Conservation (phyloP, 2,888 invertebrate species). For the Phengaris alcon region DNA sequence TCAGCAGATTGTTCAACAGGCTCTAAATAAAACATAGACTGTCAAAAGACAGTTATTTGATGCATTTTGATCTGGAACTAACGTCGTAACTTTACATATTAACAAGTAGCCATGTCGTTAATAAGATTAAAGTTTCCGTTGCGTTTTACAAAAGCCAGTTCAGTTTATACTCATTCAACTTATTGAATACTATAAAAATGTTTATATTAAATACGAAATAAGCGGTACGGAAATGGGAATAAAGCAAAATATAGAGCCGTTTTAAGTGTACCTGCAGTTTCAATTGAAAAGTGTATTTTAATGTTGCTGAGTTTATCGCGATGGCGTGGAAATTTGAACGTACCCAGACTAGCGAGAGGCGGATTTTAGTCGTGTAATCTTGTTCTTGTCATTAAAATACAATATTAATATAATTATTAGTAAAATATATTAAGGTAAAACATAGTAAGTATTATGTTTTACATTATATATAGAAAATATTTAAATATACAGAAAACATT, state of each 20-base stretch:
- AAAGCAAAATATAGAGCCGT: constrained; percentile 23
- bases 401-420: too few relatives aligned
- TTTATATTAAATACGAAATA: constrained; percentile 22
- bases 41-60: background rate
- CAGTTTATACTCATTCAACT: background rate
- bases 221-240: constrained; percentile 15
- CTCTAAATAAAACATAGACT: too few relatives aligned
- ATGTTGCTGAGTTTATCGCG: constrained; percentile 19
- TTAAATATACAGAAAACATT: too few relatives aligned
- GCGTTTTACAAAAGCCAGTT: background rate
- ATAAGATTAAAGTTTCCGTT: constrained; percentile 3
- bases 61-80: background rate
- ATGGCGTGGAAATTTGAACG: background rate
- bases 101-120: background rate
- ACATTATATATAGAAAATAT: too few relatives aligned
- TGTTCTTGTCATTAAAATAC: background rate
- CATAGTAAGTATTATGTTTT: too few relatives aligned
- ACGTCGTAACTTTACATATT: background rate
- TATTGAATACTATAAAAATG: constrained; percentile 24
- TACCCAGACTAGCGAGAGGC: background rate
- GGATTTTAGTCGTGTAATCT: background rate
- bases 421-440: too few relatives aligned
- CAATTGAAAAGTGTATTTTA: constrained; percentile 28
- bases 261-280: constrained; percentile 25
- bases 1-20: too few relatives aligned